A percentile compares a stretch with the other conserved stretches of the same genome.
Evolutionary conservation across 1,140 invertebrate genomes (phyloP).

Genomic region (Lycorma delicatula): DNA sequence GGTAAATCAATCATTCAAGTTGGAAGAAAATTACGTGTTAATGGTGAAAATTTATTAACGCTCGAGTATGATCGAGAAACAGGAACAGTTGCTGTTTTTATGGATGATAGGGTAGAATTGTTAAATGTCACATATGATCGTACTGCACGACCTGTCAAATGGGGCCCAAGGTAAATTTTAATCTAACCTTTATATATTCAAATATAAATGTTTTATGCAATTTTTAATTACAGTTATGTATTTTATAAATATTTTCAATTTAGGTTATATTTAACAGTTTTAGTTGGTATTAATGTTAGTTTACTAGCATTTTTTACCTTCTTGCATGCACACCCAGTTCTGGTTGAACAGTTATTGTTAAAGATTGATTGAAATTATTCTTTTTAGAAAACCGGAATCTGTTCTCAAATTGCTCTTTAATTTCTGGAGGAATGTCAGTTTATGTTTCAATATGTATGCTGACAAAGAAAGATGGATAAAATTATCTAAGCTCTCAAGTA

Average conservation of each 20-base stretch:
- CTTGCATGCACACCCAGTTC: too few relatives aligned
- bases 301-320: too few relatives aligned
- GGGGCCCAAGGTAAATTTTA: constrained; percentile 60
- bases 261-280: neutral
- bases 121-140: constrained; percentile 88
- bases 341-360: too few relatives aligned
- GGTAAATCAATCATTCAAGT: constrained; percentile 65
- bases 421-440: too few relatives aligned
- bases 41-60: constrained; percentile 84
- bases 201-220: neutral
- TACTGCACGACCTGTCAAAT: constrained; percentile 80
- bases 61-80: constrained; percentile 87
- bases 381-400: too few relatives aligned
- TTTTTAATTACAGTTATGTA: neutral
- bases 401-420: too few relatives aligned
- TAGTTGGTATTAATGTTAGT: too few relatives aligned
- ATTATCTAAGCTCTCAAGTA: too few relatives aligned
- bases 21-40: constrained; percentile 73
- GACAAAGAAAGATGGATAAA: too few relatives aligned
- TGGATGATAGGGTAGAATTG: constrained; percentile 79
- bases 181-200: too few relatives aligned
- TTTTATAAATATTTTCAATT: neutral
- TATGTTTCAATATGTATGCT: too few relatives aligned
- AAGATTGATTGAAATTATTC: too few relatives aligned
- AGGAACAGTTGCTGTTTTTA: constrained; percentile 80